Base-by-base conservation (phyloP, 2,888 invertebrate species). In the Adela reaumurella region DNA sequence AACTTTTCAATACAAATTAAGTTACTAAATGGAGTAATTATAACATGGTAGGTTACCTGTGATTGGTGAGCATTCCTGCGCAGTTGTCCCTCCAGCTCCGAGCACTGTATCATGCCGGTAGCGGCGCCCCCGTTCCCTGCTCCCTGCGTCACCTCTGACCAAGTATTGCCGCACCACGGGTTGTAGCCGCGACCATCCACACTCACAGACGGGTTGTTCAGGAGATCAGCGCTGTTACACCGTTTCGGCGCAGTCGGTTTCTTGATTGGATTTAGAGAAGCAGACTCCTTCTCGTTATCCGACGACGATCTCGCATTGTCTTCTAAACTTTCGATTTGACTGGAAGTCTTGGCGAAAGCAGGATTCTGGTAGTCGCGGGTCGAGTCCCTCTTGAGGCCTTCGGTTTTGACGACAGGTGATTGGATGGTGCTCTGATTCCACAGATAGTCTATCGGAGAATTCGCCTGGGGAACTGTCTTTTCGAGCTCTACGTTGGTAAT, bases 371-470 rank as follows among this genome's bases (percentile, higher is more conserved):
- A 68, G 46, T 67, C 62, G 47, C 70, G 63, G 2, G 62, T 59
- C n/a, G 41, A 48, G 18, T 53, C 4, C 17, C 43, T 43, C 45
- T 52, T 49, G 28, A 29, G 66, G 67, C 47, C 62, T 64, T 51
- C 70, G 71, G n/a, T 46, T 35, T 46, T 50, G 2, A 45, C 19
- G 41, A 53, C 47, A 19, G 56, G 56, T 17, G 54, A 52, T 11
- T 52, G 47, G 46, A 76, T 74, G 29, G 76, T 73, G 53, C 72
- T 72, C 56, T 76, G 76, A 51, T 68, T 70, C 73, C 73, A 73
- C 19, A 76, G 57, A 55, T 76, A 76, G 54, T 66, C 72, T 17
- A 76, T 76, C 14, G 76, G 76, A 11, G 76, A 76, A 56, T 65
- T 70, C 5, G 71, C 70, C 35, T 24, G 43, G 29, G 4, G 44